Evolutionary conservation across 2,797 vertebrate genomes (phyloP).

Genomic region (Oreochromis grahami): DNA sequence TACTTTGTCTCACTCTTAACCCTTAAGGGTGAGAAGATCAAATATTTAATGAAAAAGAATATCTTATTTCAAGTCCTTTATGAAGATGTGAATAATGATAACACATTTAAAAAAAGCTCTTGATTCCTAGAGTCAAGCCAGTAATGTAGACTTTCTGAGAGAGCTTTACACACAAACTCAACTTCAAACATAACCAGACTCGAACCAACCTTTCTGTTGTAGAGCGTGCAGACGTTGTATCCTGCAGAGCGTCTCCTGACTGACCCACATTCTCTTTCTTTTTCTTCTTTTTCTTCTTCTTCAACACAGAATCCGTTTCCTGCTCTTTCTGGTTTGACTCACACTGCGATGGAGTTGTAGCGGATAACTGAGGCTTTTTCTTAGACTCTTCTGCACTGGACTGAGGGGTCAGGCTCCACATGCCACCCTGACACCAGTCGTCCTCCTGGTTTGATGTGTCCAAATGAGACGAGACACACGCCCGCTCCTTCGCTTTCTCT

Average conservation of each 20-base stretch:
- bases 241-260: slow-evolving; percentile 28
- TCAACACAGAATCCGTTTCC: not conserved
- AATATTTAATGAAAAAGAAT: not conserved
- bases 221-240: not conserved
- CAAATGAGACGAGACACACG: slow-evolving; percentile 46
- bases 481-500: not conserved
- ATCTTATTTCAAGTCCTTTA: not conserved
- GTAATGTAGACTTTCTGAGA: not conserved
- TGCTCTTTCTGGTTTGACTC: slow-evolving; percentile 2
- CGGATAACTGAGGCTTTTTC: not conserved
- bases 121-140: not conserved
- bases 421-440: slow-evolving; percentile 76
- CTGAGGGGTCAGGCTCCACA: slow-evolving; percentile 61
- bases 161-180: not conserved
- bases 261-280: slow-evolving; percentile 57
- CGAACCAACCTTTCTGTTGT: slow-evolving; percentile 55
- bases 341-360: not conserved
- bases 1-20: not conserved
- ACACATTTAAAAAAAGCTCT: not conserved
- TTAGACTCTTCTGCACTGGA: slow-evolving; percentile 1
- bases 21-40: not conserved
- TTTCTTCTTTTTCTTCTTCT: slow-evolving; percentile 62
- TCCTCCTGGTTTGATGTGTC: slow-evolving; percentile 63
- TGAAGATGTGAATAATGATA: not conserved
- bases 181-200: not conserved